Conservation (phyloP, 2,888 invertebrate genomes). For the Amitus sp. region DNA sequence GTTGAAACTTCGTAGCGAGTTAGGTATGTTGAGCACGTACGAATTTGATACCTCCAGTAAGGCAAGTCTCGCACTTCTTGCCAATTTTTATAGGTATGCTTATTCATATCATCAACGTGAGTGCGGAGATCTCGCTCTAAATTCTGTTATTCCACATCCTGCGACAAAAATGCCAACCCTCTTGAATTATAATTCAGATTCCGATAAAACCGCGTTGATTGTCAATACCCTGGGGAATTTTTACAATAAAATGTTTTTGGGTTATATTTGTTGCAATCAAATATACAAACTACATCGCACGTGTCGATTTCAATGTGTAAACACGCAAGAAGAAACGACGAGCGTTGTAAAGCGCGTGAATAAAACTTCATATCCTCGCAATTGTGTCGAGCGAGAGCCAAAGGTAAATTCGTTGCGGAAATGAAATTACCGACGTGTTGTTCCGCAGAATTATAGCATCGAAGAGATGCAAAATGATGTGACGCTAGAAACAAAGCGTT, state of each 20-base stretch:
- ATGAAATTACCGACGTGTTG: slow-evolving; percentile 57
- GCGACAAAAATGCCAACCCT: too few relatives aligned
- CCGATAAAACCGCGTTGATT: too few relatives aligned
- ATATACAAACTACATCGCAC: too few relatives aligned
- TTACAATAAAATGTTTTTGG: too few relatives aligned
- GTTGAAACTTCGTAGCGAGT: slow-evolving; percentile 18
- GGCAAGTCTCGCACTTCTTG: slow-evolving; percentile 29
- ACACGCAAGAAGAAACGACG: slow-evolving; percentile 7
- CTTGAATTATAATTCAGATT: too few relatives aligned
- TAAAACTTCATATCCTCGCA: slow-evolving; percentile 44
- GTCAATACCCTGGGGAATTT: too few relatives aligned
- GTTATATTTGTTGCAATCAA: too few relatives aligned
- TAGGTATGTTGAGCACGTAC: slow-evolving; percentile 48
- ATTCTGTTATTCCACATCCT: too few relatives aligned
- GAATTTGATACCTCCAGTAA: slow-evolving; percentile 47
- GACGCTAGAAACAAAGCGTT: slow-evolving; percentile 12
- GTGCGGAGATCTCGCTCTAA: neutral
- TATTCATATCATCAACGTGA: slow-evolving; percentile 5
- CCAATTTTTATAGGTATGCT: neutral
- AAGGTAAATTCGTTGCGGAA: slow-evolving; percentile 54
- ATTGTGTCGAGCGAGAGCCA: slow-evolving; percentile 23
- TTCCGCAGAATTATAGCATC: slow-evolving; percentile 50
- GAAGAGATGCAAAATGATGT: slow-evolving; percentile 18
- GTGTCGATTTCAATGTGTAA: too few relatives aligned
- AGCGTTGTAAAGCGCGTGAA: slow-evolving; percentile 44